A percentile compares a stretch with the other conserved stretches of the same genome.
Conservation (phyloP, 2,888 invertebrate species). For the Diplolepis rosae region DNA sequence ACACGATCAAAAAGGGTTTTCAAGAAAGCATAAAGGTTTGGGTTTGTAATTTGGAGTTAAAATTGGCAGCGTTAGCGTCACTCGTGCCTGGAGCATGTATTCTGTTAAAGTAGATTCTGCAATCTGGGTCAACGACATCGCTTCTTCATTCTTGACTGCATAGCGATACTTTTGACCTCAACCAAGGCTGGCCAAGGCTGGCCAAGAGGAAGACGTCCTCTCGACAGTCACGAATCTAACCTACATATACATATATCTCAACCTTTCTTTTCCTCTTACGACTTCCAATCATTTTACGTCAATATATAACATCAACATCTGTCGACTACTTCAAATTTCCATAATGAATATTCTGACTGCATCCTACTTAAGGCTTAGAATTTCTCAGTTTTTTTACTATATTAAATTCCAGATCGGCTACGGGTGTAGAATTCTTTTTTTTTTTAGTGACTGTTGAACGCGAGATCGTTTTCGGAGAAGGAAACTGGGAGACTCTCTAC, state of each 20-base stretch:
- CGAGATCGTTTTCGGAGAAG: no score
- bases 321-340: not conserved
- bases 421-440: no score
- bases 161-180: not conserved
- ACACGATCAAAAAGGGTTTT: no score
- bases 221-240: no score
- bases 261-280: no score
- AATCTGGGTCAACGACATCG: constrained; percentile 45
- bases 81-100: constrained; percentile 33
- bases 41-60: constrained; percentile 4
- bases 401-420: no score
- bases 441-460: no score
- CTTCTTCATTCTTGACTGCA: constrained; percentile 34
- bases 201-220: no score
- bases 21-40: not conserved
- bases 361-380: not conserved
- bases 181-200: no score
- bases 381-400: constrained; percentile 1
- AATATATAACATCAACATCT: not conserved
- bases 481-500: no score
- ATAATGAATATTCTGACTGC: not conserved
- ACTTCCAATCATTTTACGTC: no score
- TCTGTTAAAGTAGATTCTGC: constrained; percentile 39
- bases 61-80: not conserved
- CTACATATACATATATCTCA: no score